These are phyloP conservation scores for Podarcis cretensis DNA, from an alignment of 2,113 vertebrate species.

Conservation along the genomic window DNA sequence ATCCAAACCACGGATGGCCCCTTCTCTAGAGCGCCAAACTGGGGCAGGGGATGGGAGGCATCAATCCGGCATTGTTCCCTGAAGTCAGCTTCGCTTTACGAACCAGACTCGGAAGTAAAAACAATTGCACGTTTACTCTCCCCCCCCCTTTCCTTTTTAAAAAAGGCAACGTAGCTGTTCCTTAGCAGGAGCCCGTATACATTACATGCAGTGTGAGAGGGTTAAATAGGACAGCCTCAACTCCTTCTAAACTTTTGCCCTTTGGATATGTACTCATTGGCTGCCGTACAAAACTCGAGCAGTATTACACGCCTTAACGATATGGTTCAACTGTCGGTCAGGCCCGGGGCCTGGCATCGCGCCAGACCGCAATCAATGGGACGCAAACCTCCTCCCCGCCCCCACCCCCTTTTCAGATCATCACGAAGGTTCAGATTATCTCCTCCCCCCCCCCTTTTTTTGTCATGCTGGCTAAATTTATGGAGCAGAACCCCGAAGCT, in stretches of 20 bases:
- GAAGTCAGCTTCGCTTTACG: not conserved
- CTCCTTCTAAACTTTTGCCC: slow-evolving; percentile 89
- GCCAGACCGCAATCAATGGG: slow-evolving; percentile 97
- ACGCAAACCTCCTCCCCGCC: slow-evolving; percentile 79
- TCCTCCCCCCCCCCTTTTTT: slow-evolving; percentile 62
- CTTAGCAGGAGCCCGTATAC: slow-evolving; percentile 77
- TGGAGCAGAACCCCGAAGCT: slow-evolving; percentile 82
- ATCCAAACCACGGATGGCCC: not conserved
- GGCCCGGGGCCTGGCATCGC: slow-evolving; percentile 90
- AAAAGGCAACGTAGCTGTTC: slow-evolving; percentile 62
- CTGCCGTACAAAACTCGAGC: slow-evolving; percentile 83
- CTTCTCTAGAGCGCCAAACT: too few species aligned
- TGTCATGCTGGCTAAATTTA: slow-evolving; percentile 83
- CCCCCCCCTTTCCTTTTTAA: not conserved
- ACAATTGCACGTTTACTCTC: slow-evolving; percentile 48
- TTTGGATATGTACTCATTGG: slow-evolving; percentile 88
- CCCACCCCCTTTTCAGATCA: slow-evolving; percentile 78
- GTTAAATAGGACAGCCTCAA: slow-evolving; percentile 83
- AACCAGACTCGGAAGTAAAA: slow-evolving; percentile 38
- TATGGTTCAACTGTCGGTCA: slow-evolving; percentile 99
- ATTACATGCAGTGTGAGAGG: slow-evolving; percentile 83
- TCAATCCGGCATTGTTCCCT: not conserved
- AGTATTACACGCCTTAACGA: slow-evolving; percentile 95
- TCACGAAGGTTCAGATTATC: slow-evolving; percentile 82
- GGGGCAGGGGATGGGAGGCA: not conserved